These are phyloP conservation scores for Holacanthella duospinosa DNA, from an alignment of 2,888 invertebrate genomes.

Conservation along the genomic window DNA sequence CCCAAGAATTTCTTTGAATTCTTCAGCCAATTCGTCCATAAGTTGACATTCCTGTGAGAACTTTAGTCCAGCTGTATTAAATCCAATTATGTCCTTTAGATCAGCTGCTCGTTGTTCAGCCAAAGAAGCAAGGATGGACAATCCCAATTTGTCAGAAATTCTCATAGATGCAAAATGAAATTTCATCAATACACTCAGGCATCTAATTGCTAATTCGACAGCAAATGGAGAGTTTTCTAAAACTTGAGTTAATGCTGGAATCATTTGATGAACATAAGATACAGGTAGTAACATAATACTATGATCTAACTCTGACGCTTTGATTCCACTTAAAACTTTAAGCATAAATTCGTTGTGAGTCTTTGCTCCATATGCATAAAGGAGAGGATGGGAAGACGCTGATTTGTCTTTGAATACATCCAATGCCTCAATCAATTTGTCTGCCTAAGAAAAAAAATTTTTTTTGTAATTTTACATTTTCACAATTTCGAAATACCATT, in stretches of 20 bases:
- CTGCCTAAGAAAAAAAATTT: slow-evolving; percentile 51
- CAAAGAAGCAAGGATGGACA: slow-evolving; percentile 21
- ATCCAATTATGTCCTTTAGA: slow-evolving; percentile 67
- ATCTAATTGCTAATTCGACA: slow-evolving; percentile 28
- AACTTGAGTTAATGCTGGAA: slow-evolving; percentile 25
- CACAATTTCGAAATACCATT: slow-evolving; percentile 9
- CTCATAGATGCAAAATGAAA: slow-evolving; percentile 32
- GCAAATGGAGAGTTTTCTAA: slow-evolving; percentile 30
- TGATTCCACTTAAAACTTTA: slow-evolving; percentile 64
- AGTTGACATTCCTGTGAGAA: slow-evolving; percentile 66
- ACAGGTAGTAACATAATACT: slow-evolving; percentile 35
- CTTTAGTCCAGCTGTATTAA: slow-evolving; percentile 70
- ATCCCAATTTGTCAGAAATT: slow-evolving; percentile 19
- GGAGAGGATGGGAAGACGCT: slow-evolving; percentile 48
- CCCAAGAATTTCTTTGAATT: slow-evolving; percentile 62
- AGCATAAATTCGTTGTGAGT: slow-evolving; percentile 69
- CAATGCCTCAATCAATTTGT: slow-evolving; percentile 81
- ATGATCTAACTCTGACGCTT: slow-evolving; percentile 40
- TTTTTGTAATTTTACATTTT: too few relatives aligned
- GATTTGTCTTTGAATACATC: slow-evolving; percentile 54
- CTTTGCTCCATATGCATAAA: slow-evolving; percentile 65
- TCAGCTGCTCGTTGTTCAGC: slow-evolving; percentile 24
- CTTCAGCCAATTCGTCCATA: slow-evolving; percentile 58
- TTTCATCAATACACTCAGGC: slow-evolving; percentile 26
- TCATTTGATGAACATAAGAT: slow-evolving; percentile 28